phyloP scores from a whole-genome alignment of 1,140 invertebrate genomes.

The Heliconius himera region DNA sequence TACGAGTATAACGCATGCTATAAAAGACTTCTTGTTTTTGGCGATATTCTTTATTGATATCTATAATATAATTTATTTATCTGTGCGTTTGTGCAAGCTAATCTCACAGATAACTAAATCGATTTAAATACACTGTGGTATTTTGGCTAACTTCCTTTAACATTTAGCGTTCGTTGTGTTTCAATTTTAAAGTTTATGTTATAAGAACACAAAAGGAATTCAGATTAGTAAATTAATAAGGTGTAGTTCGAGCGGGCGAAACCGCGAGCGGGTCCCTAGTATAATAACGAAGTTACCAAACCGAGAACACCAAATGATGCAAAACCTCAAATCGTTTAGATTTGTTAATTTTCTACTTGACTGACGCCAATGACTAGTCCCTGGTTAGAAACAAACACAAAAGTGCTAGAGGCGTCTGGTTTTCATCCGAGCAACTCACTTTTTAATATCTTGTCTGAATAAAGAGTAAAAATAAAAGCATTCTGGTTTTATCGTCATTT shows the following conservation, averaged over 20 bases:
- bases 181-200: too few relatives aligned
- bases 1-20: background rate
- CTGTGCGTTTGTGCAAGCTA: too few relatives aligned
- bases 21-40: background rate
- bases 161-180: too few relatives aligned
- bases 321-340: slow-evolving; percentile 43
- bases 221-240: too few relatives aligned
- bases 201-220: too few relatives aligned
- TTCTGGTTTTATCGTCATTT: background rate
- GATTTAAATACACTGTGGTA: too few relatives aligned
- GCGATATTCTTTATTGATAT: background rate
- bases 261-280: too few relatives aligned
- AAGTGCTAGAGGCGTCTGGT: slow-evolving; percentile 7
- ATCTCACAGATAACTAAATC: too few relatives aligned
- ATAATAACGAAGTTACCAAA: background rate
- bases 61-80: background rate
- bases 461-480: slow-evolving; percentile 12
- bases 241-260: too few relatives aligned
- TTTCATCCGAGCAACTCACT: background rate
- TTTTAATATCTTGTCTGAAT: slow-evolving; percentile 19
- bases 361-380: slow-evolving; percentile 23
- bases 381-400: slow-evolving; percentile 11
- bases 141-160: too few relatives aligned
- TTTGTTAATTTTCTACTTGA: slow-evolving; percentile 47
- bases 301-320: background rate